These are phyloP conservation scores for honey bee (Apis mellifera) DNA, from an alignment of 1,140 invertebrate genomes.

Conservation along the genomic window Amel_HAv3.1 CM009935.2:7577501-7578000, in stretches of 20 bases:
- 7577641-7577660: too few species aligned
- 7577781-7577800: neutral
- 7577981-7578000: constrained; percentile 38
- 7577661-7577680: too few species aligned
- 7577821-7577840: neutral
- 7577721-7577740: too few species aligned
- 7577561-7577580: too few species aligned
- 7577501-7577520: too few species aligned
- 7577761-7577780: too few species aligned
- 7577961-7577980: constrained; percentile 6
- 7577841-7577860: constrained; percentile 22
- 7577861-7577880: neutral
- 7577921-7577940: neutral
- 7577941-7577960: constrained; percentile 19
- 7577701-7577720: too few species aligned
- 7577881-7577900: constrained; percentile 24
- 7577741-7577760: too few species aligned
- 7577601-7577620: neutral
- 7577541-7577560: too few species aligned
- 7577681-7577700: too few species aligned
- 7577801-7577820: neutral
- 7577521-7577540: too few species aligned
- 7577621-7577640: neutral
- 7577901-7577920: neutral
- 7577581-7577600: too few species aligned